Evolutionary conservation across 2,797 vertebrate genomes (phyloP).

Genomic region (Thunnus albacares): DNA sequence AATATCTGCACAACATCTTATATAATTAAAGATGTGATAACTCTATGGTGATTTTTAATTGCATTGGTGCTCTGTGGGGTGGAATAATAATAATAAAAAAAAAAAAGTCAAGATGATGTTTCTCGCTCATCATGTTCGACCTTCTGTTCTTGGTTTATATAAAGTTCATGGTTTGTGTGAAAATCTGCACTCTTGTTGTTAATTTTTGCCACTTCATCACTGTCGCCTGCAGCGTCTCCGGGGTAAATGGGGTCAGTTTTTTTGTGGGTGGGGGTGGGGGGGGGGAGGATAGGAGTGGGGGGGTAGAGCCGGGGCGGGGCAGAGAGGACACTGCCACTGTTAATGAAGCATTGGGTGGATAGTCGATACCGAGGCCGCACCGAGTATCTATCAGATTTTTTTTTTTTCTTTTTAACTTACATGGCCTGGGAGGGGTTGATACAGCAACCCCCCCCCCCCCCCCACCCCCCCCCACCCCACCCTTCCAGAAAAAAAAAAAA

Average conservation of each 20-base stretch:
- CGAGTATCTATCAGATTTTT: constrained; percentile 47
- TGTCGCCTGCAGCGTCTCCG: constrained; percentile 6
- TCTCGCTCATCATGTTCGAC: neutral
- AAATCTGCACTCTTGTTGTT: neutral
- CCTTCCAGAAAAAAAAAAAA: constrained; percentile 16
- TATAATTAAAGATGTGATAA: neutral
- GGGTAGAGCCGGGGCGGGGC: constrained; percentile 35
- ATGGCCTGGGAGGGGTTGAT: neutral
- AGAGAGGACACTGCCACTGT: constrained; percentile 20
- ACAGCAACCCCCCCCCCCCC: neutral
- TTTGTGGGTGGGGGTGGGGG: neutral
- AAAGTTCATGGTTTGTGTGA: neutral
- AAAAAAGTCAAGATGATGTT: neutral
- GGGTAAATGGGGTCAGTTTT: constrained; percentile 51
- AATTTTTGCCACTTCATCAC: neutral
- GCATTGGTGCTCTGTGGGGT: neutral
- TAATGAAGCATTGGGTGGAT: constrained; percentile 37
- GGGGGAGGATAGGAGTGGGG: neutral
- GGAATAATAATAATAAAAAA: neutral
- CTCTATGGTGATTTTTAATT: neutral
- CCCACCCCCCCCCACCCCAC: too few relatives aligned
- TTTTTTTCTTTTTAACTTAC: neutral
- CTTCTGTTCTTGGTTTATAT: neutral
- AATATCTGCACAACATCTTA: neutral
- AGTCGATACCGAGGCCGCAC: constrained; percentile 46